Percentiles rank a stretch among this genome's conserved stretches.
Conservation (phyloP, 2,113 vertebrate species). For the Ginglymostoma cirratum region DNA sequence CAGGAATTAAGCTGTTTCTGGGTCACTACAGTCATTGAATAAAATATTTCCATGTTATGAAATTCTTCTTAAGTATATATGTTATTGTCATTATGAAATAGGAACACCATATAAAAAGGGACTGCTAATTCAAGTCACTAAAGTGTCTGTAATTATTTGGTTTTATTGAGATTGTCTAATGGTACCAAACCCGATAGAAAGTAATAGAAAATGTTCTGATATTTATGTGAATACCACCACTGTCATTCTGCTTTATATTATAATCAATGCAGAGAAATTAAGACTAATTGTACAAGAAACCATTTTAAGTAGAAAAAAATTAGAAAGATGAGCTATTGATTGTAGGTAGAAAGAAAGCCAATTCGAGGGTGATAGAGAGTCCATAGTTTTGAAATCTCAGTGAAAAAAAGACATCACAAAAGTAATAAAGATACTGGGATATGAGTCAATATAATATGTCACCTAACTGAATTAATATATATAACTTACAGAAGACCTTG, state of each 20-base stretch:
- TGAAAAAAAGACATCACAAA: not conserved
- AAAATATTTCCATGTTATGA: not conserved
- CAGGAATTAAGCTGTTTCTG: not conserved
- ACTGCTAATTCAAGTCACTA: not conserved
- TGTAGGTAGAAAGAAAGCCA: not conserved
- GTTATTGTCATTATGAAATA: no score
- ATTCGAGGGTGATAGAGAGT: not conserved
- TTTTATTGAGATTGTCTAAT: not conserved
- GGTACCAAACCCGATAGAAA: not conserved
- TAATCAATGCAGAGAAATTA: not conserved
- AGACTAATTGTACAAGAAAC: not conserved
- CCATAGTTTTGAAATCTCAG: not conserved
- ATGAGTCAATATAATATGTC: not conserved
- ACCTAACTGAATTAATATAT: not conserved
- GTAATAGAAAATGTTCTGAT: not conserved
- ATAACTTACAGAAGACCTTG: not conserved
- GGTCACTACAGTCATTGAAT: not conserved
- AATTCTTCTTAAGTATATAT: not conserved
- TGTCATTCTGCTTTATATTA: no score
- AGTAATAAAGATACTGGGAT: not conserved
- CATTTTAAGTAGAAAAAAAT: not conserved
- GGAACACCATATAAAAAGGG: no score
- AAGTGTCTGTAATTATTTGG: not conserved
- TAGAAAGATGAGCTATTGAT: not conserved
- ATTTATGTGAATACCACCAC: not conserved